Evolutionary conservation across 2,888 invertebrate species (phyloP).

Genomic region (Acrocyrtus sp.): DNA sequence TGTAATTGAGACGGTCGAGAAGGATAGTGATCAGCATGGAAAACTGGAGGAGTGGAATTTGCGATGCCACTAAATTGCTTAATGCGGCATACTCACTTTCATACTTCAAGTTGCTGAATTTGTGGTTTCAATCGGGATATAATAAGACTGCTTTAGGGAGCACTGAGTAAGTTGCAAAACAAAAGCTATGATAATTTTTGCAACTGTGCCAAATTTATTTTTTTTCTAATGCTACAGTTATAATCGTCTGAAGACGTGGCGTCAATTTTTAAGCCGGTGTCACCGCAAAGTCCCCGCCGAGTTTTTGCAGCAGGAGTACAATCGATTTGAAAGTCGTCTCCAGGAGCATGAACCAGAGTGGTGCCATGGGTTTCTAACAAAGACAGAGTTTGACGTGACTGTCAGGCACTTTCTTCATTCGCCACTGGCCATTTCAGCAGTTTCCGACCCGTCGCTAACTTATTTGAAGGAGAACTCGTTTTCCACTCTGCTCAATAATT

Average conservation of each 20-base stretch:
- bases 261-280: conserved; percentile 14
- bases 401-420: conserved; percentile 18
- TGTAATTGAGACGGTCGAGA: neutral
- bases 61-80: no score
- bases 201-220: no score
- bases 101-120: conserved; percentile 16
- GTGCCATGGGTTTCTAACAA: neutral
- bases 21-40: neutral
- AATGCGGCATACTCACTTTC: neutral
- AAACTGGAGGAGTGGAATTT: no score
- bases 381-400: neutral
- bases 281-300: neutral
- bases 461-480: neutral
- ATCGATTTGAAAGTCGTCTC: neutral
- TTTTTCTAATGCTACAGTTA: no score
- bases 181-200: no score
- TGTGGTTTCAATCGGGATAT: conserved; percentile 16
- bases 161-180: conserved; percentile 35
- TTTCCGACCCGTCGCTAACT: conserved; percentile 1
- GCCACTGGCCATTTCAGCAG: neutral
- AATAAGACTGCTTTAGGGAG: neutral
- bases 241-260: conserved; percentile 25
- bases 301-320: neutral
- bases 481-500: neutral
- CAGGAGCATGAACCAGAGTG: neutral